phyloP scores from a whole-genome alignment of 2,797 vertebrate species.

The Pristis pectinata region DNA sequence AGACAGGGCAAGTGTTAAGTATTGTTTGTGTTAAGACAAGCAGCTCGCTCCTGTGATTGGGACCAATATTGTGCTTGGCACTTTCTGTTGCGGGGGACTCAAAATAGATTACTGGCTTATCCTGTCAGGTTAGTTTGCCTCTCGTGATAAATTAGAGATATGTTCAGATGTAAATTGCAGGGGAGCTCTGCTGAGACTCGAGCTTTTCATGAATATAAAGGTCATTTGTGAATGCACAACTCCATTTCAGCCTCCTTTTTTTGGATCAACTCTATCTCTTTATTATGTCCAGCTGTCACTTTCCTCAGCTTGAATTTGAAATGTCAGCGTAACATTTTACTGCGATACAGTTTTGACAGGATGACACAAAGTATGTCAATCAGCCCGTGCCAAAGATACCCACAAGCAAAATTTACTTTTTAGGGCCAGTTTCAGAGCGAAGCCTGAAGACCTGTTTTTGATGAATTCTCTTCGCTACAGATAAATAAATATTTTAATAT shows the following conservation, averaged over 20 bases:
- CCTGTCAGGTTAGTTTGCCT: slow-evolving; percentile 40
- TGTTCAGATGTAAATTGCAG: slow-evolving; percentile 49
- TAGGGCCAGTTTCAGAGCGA: background rate
- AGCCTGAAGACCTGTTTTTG: background rate
- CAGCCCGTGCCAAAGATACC: background rate
- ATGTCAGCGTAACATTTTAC: slow-evolving; percentile 35
- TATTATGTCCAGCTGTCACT: slow-evolving; percentile 34
- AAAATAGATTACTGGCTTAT: slow-evolving; percentile 47
- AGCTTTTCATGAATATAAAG: slow-evolving; percentile 55
- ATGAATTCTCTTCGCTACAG: slow-evolving; percentile 21
- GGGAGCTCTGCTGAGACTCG: slow-evolving; percentile 48
- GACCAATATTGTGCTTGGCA: slow-evolving; percentile 45
- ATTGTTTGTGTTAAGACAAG: slow-evolving; percentile 46
- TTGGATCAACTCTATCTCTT: slow-evolving; percentile 13
- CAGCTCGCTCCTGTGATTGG: slow-evolving; percentile 46
- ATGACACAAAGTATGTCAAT: slow-evolving; percentile 35
- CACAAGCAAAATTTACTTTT: background rate
- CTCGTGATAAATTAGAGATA: slow-evolving; percentile 50
- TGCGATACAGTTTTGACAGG: slow-evolving; percentile 24
- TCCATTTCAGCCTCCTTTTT: slow-evolving; percentile 13
- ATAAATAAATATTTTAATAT: background rate
- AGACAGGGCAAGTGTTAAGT: slow-evolving; percentile 41
- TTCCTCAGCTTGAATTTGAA: slow-evolving; percentile 28
- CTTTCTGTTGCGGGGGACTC: slow-evolving; percentile 47
- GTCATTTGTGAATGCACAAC: slow-evolving; percentile 49